Evolutionary conservation across 1,140 invertebrate species (phyloP).

Genomic region (Brachionus koreanus): DNA sequence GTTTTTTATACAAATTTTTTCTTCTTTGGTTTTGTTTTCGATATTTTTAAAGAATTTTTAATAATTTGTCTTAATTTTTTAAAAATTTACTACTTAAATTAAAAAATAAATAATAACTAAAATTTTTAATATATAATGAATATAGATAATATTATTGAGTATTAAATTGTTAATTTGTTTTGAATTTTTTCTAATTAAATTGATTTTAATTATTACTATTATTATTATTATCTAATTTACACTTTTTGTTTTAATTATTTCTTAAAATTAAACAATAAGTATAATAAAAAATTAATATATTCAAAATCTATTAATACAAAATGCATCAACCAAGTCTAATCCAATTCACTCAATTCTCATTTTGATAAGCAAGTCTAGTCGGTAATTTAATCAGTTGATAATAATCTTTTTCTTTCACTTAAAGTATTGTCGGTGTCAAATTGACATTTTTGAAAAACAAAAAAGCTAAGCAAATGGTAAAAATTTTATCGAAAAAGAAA

Average conservation of each 20-base stretch:
- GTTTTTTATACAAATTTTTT: neutral
- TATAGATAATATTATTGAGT: neutral
- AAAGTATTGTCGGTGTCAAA: too few species aligned
- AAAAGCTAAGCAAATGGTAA: too few species aligned
- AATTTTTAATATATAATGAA: neutral
- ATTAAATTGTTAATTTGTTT: neutral
- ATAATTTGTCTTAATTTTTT: neutral
- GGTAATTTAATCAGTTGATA: too few species aligned
- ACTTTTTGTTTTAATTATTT: slow-evolving; percentile 5
- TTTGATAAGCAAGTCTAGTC: too few species aligned
- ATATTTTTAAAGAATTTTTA: neutral
- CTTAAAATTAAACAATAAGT: neutral
- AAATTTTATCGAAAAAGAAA: too few species aligned
- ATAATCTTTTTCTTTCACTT: too few species aligned
- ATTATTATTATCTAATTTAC: neutral
- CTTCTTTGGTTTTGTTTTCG: neutral
- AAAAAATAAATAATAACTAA: neutral
- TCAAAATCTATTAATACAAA: too few species aligned
- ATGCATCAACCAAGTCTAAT: too few species aligned
- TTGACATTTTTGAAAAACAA: too few species aligned
- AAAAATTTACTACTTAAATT: neutral
- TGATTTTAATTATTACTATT: neutral
- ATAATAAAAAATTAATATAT: neutral
- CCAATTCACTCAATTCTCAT: too few species aligned
- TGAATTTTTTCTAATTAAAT: neutral